Evolutionary conservation across 2,888 invertebrate genomes (phyloP).

Genomic region (Tenthredo distinguenda): DNA sequence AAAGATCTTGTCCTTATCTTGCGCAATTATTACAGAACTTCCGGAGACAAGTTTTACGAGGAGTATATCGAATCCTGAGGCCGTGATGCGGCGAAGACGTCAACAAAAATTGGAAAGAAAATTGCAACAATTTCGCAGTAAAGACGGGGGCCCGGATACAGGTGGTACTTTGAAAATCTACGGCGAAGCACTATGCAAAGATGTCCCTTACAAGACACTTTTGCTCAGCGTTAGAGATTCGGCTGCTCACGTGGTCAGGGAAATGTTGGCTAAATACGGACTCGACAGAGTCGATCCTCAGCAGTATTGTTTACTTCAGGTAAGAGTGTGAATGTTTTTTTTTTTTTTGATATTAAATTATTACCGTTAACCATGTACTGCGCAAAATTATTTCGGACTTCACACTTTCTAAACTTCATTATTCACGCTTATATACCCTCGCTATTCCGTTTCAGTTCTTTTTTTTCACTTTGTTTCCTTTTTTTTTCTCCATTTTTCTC

Average conservation of each 20-base stretch:
- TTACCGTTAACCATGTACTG: not conserved
- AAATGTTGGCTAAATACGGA: slow-evolving; percentile 98
- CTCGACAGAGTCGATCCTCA: slow-evolving; percentile 93
- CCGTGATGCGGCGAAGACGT: slow-evolving; percentile 97
- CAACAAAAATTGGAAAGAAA: slow-evolving; percentile 98
- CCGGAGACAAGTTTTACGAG: slow-evolving; percentile 99
- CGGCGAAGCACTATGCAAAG: slow-evolving; percentile 96
- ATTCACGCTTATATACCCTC: not conserved
- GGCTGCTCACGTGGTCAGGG: slow-evolving; percentile 94
- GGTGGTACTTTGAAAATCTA: slow-evolving; percentile 96
- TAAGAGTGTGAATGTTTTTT: slow-evolving; percentile 73
- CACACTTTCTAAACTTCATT: slow-evolving; percentile 14
- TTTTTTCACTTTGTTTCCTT: not conserved
- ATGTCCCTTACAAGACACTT: slow-evolving; percentile 99
- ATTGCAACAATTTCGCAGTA: slow-evolving; percentile 96
- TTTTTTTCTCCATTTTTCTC: not conserved
- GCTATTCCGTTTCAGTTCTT: not conserved
- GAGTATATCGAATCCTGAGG: slow-evolving; percentile 99
- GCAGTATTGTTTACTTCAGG: slow-evolving; percentile 97
- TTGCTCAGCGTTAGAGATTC: slow-evolving; percentile 95
- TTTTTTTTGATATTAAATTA: not conserved
- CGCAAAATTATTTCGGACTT: not conserved
- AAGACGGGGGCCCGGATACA: slow-evolving; percentile 97
- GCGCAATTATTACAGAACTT: slow-evolving; percentile 83
- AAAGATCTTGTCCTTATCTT: not conserved